Evolutionary conservation across 1,140 invertebrate genomes (phyloP).

Genomic region (Aricia agestis): DNA sequence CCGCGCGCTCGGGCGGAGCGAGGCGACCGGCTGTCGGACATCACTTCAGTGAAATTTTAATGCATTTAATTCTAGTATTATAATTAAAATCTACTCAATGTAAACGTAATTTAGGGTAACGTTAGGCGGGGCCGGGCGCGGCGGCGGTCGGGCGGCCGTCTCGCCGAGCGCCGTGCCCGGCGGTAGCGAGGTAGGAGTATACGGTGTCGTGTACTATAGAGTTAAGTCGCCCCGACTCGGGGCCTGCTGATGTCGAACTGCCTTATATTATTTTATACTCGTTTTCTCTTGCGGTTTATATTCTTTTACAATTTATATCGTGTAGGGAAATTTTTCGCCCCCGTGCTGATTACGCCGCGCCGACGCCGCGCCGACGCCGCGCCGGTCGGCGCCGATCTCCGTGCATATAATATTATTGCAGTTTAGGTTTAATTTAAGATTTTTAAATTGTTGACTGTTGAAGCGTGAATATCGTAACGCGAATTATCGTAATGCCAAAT

Average conservation of each 20-base stretch:
- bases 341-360: too few species aligned
- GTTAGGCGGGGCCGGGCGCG: neutral
- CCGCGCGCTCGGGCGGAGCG: neutral
- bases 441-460: conserved; percentile 11
- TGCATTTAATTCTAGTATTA: conserved; percentile 16
- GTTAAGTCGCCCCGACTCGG: neutral
- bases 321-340: neutral
- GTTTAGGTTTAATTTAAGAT: neutral
- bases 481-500: conserved; percentile 13
- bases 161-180: neutral
- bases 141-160: neutral
- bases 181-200: neutral
- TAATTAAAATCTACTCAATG: conserved; percentile 15
- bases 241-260: neutral
- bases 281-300: neutral
- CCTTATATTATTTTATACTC: neutral
- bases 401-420: neutral
- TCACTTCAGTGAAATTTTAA: conserved; percentile 13
- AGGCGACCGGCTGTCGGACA: neutral
- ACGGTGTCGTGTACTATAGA: neutral
- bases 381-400: neutral
- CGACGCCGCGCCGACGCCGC: neutral
- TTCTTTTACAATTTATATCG: neutral
- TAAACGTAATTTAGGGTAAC: conserved; percentile 12
- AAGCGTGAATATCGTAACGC: neutral